phyloP scores from a whole-genome alignment of 2,113 vertebrate species.

The Mirounga angustirostris region DNA sequence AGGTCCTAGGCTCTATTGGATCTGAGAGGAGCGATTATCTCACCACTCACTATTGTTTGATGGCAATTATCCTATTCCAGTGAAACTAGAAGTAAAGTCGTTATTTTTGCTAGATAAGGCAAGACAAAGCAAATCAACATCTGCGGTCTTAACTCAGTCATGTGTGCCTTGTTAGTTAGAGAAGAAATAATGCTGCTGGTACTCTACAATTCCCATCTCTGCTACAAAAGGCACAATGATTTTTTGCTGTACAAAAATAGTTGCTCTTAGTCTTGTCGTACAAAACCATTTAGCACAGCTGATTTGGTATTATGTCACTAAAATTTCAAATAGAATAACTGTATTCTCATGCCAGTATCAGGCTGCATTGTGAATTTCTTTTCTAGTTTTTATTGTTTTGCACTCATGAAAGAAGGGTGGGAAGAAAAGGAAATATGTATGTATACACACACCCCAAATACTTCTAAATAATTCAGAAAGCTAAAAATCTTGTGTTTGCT shows the following conservation, averaged over 20 bases:
- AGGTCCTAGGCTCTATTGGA: slow-evolving; percentile 15
- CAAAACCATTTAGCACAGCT: slow-evolving; percentile 68
- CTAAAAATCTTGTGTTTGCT: slow-evolving; percentile 25
- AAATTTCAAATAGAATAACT: slow-evolving; percentile 62
- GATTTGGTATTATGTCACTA: slow-evolving; percentile 73
- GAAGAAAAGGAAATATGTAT: background rate
- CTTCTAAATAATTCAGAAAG: slow-evolving; percentile 74
- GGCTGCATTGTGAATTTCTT: slow-evolving; percentile 10
- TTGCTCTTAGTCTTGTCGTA: slow-evolving; percentile 54
- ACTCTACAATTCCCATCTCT: slow-evolving; percentile 40
- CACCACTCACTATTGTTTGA: slow-evolving; percentile 47
- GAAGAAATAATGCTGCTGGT: background rate
- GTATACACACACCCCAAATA: background rate
- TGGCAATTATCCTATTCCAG: slow-evolving; percentile 60
- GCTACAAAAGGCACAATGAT: slow-evolving; percentile 55
- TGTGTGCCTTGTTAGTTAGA: slow-evolving; percentile 55
- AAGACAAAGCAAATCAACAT: slow-evolving; percentile 47
- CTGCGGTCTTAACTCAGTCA: background rate
- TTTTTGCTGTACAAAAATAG: slow-evolving; percentile 60
- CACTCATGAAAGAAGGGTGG: slow-evolving; percentile 12
- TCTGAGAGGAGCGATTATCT: background rate
- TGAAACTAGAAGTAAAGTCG: slow-evolving; percentile 41
- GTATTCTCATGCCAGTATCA: slow-evolving; percentile 56
- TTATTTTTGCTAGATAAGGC: slow-evolving; percentile 55
- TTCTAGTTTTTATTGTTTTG: slow-evolving; percentile 55